Percentiles rank a stretch among this genome's conserved stretches.
Evolutionary conservation across 1,140 invertebrate genomes (phyloP).

Genomic region (Pseudomyrmex dendroicus): DNA sequence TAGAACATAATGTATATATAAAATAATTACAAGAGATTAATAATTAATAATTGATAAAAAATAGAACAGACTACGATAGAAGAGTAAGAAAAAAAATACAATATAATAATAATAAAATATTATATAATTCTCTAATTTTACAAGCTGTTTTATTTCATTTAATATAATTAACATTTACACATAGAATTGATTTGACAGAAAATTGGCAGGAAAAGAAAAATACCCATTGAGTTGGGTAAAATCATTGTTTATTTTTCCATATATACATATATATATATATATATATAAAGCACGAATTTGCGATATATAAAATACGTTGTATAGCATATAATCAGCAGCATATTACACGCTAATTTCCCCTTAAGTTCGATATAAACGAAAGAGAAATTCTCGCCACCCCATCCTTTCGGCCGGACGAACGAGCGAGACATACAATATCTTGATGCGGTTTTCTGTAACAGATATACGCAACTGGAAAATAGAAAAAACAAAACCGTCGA

Average conservation of each 20-base stretch:
- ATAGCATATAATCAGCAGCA: constrained; percentile 35
- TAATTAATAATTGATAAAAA: too few species aligned
- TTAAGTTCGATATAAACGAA: constrained; percentile 45
- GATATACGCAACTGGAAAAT: constrained; percentile 9
- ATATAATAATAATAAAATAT: too few species aligned
- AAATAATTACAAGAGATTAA: too few species aligned
- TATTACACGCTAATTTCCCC: constrained; percentile 25
- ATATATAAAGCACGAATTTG: constrained; percentile 71
- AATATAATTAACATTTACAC: background rate
- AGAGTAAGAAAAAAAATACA: too few species aligned
- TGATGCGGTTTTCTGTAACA: constrained; percentile 15
- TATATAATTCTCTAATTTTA: too few species aligned
- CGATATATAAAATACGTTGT: constrained; percentile 58
- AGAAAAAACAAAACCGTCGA: background rate
- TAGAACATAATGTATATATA: too few species aligned
- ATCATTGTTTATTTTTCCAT: constrained; percentile 68
- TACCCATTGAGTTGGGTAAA: background rate
- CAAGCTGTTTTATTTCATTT: background rate
- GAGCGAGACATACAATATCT: background rate
- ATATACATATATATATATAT: constrained; percentile 75
- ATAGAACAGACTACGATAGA: too few species aligned
- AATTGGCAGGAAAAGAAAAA: background rate
- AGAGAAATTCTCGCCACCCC: background rate
- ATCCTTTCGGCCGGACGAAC: background rate
- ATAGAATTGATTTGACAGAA: background rate